Conservation (phyloP, 2,113 vertebrate genomes). For the Saccopteryx bilineata region DNA sequence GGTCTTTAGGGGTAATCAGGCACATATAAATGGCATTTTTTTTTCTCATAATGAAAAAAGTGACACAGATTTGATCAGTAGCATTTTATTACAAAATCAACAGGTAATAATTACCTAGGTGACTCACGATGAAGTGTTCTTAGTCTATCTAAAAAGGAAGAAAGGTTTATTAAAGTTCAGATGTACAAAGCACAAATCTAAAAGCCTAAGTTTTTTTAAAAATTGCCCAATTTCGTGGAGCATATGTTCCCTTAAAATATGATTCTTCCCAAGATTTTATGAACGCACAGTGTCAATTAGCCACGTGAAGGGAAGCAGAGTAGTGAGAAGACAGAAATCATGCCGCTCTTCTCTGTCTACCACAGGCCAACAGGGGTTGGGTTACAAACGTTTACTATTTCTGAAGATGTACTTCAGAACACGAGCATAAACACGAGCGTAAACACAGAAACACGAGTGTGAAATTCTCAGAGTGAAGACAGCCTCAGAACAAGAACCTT, state of each 20-base stretch:
- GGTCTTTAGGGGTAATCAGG: slow-evolving; percentile 77
- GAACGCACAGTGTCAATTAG: slow-evolving; percentile 65
- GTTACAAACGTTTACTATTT: slow-evolving; percentile 86
- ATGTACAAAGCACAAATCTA: slow-evolving; percentile 57
- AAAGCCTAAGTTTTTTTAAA: slow-evolving; percentile 74
- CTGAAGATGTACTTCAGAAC: slow-evolving; percentile 79
- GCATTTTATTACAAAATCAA: slow-evolving; percentile 82
- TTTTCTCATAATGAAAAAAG: slow-evolving; percentile 79
- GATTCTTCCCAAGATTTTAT: slow-evolving; percentile 58
- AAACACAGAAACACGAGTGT: slow-evolving; percentile 80
- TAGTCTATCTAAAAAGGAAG: slow-evolving; percentile 75
- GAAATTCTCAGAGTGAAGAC: slow-evolving; percentile 81
- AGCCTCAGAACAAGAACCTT: slow-evolving; percentile 70
- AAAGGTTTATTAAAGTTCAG: slow-evolving; percentile 85
- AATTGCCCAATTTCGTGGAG: slow-evolving; percentile 53
- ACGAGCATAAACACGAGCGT: not conserved
- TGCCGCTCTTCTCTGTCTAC: slow-evolving; percentile 66
- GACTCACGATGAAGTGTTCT: slow-evolving; percentile 84
- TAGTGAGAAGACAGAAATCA: slow-evolving; percentile 55
- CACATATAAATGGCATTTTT: not conserved
- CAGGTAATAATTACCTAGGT: slow-evolving; percentile 84
- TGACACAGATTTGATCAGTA: slow-evolving; percentile 80
- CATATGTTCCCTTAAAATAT: slow-evolving; percentile 34
- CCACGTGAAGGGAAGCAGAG: slow-evolving; percentile 64
- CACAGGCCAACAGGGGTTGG: slow-evolving; percentile 79